Conservation (phyloP, 2,888 invertebrate species). For the Nomada fucata region DNA sequence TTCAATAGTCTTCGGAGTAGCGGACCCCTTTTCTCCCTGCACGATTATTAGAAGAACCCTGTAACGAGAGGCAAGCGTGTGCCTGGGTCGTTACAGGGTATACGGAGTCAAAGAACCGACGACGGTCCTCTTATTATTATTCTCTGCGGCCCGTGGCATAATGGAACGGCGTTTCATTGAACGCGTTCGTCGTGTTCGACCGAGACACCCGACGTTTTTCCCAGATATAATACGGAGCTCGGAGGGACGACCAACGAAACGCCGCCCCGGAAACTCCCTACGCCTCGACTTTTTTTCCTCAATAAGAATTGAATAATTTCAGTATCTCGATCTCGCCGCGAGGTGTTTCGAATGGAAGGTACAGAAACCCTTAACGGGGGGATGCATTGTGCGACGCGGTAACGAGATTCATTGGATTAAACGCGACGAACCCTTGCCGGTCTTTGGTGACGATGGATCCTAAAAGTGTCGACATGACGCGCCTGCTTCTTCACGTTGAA, state of each 20-base stretch:
- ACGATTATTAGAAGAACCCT: slow-evolving; percentile 24
- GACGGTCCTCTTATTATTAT: slow-evolving; percentile 59
- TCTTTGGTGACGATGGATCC: background rate
- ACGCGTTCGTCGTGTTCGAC: slow-evolving; percentile 27
- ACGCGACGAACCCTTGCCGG: background rate
- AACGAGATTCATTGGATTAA: slow-evolving; percentile 16
- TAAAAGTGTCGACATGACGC: background rate
- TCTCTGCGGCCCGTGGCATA: slow-evolving; percentile 49
- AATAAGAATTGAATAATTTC: slow-evolving; percentile 4
- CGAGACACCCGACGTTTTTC: slow-evolving; percentile 32
- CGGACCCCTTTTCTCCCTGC: background rate
- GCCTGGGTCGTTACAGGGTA: slow-evolving; percentile 21
- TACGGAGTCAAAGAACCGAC: slow-evolving; percentile 52
- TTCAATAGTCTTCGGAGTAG: background rate
- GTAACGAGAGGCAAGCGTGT: slow-evolving; percentile 29
- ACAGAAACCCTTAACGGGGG: background rate
- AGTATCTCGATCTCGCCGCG: slow-evolving; percentile 9
- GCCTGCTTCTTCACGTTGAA: background rate
- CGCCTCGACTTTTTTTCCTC: too few species aligned
- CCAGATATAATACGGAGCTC: slow-evolving; percentile 25
- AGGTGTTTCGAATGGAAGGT: background rate
- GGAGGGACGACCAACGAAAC: background rate
- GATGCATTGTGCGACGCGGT: background rate
- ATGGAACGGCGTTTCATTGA: slow-evolving; percentile 51
- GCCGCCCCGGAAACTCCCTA: background rate